phyloP scores from a whole-genome alignment of 2,888 invertebrate genomes.

The Melanostoma scalare region DNA sequence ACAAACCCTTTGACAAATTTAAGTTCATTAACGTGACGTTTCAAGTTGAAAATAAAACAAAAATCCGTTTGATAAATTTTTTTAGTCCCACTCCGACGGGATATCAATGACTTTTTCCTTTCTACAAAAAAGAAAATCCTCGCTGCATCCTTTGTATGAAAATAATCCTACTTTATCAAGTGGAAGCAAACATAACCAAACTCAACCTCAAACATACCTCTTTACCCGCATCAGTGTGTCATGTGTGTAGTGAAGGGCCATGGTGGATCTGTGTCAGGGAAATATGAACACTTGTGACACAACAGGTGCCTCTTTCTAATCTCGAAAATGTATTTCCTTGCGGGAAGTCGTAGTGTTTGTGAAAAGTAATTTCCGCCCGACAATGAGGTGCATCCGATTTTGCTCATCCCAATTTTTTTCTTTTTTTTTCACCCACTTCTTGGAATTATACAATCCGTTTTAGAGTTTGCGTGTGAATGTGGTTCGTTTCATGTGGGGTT shows the following conservation, averaged over 20 bases:
- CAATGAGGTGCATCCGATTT: constrained; percentile 66
- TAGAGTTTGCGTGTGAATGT: constrained; percentile 1
- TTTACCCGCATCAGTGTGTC: not conserved
- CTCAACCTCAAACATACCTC: not conserved
- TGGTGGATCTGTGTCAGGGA: constrained; percentile 35
- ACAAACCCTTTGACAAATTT: too few species aligned
- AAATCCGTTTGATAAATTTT: constrained; percentile 21
- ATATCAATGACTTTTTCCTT: constrained; percentile 48
- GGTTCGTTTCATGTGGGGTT: not conserved
- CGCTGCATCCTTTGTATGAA: constrained; percentile 38
- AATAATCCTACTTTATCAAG: constrained; percentile 65
- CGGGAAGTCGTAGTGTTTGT: constrained; percentile 58
- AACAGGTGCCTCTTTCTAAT: constrained; percentile 68
- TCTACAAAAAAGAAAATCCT: constrained; percentile 30
- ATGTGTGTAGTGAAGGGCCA: constrained; percentile 2
- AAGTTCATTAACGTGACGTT: constrained; percentile 35
- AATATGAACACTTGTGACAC: constrained; percentile 56
- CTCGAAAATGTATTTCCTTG: constrained; percentile 59
- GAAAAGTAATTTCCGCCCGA: constrained; percentile 67
- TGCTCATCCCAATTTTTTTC: constrained; percentile 29
- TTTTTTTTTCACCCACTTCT: not conserved
- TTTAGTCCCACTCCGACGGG: constrained; percentile 47
- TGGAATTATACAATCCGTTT: constrained; percentile 39
- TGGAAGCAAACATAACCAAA: constrained; percentile 37
- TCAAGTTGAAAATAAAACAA: constrained; percentile 24